A percentile compares a stretch with the other conserved stretches of the same genome.
Conservation (phyloP, 2,113 vertebrate species). For the Apus apus region DNA sequence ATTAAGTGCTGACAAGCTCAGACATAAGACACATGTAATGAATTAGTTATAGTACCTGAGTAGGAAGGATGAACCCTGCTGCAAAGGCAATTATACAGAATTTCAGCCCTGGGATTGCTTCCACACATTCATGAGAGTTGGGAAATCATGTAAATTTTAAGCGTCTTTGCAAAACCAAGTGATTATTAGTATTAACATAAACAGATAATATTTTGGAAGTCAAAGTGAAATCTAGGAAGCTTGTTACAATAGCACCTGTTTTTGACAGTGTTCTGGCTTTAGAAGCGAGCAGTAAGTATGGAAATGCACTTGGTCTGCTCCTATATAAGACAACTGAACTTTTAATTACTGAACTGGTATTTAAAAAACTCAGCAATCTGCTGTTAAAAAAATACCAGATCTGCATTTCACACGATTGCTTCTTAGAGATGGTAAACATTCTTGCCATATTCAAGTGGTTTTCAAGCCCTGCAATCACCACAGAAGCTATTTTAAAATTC, state of each 20-base stretch:
- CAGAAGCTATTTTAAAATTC: not conserved
- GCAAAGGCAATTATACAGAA: constrained; percentile 8
- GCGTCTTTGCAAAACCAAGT: constrained; percentile 10
- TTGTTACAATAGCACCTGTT: not conserved
- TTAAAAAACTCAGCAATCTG: not conserved
- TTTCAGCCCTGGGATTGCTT: constrained; percentile 36
- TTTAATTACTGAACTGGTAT: constrained; percentile 14
- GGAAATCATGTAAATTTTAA: constrained; percentile 12
- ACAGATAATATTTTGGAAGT: not conserved
- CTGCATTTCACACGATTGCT: not conserved
- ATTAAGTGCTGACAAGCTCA: constrained; percentile 45
- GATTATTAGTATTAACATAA: constrained; percentile 2
- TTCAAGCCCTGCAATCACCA: constrained; percentile 11
- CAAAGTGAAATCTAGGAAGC: not conserved
- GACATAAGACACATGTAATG: not conserved
- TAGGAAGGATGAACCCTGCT: constrained; percentile 19
- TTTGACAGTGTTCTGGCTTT: not conserved
- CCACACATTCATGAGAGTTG: not conserved
- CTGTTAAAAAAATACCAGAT: not conserved
- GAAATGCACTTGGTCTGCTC: not conserved
- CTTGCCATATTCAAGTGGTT: not conserved
- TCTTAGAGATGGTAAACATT: not conserved
- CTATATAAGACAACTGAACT: not conserved
- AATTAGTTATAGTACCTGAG: constrained; percentile 44
- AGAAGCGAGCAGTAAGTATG: not conserved